Evolutionary conservation across 2,888 invertebrate genomes (phyloP).

Genomic region (Philopedon plagiatum): DNA sequence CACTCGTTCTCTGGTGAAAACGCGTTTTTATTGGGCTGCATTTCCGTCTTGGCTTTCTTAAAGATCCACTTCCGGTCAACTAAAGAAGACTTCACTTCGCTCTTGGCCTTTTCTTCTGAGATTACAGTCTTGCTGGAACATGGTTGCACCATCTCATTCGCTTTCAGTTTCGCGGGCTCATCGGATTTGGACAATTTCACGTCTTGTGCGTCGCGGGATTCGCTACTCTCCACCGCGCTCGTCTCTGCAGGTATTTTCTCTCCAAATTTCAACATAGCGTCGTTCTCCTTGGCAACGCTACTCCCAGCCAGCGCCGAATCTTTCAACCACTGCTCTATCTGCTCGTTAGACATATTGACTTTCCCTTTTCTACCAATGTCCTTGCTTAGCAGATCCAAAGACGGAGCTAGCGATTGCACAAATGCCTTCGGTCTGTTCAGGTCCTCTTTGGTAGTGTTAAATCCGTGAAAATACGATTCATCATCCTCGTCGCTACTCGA

Average conservation of each 20-base stretch:
- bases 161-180: constrained; percentile 19
- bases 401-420: constrained; percentile 50
- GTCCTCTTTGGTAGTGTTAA: constrained; percentile 53
- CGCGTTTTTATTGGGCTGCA: constrained; percentile 71
- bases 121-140: constrained; percentile 5
- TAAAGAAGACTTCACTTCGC: constrained; percentile 47
- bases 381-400: constrained; percentile 66
- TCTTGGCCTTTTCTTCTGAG: constrained; percentile 36
- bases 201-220: constrained; percentile 33
- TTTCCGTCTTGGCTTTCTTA: constrained; percentile 70
- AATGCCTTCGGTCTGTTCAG: constrained; percentile 45
- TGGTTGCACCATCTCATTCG: neutral
- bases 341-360: constrained; percentile 79
- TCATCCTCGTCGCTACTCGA: constrained; percentile 70
- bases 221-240: neutral
- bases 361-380: constrained; percentile 65
- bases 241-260: constrained; percentile 63
- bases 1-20: constrained; percentile 80
- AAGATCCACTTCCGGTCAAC: constrained; percentile 73
- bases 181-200: neutral
- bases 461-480: constrained; percentile 62
- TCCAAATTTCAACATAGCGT: constrained; percentile 65
- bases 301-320: constrained; percentile 66
- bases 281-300: constrained; percentile 63
- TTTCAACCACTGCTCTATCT: constrained; percentile 77